Percentiles rank a stretch among this genome's conserved stretches.
These are phyloP conservation scores for Etheostoma cragini DNA, from an alignment of 2,113 vertebrate species.

Conservation along the genomic window DNA sequence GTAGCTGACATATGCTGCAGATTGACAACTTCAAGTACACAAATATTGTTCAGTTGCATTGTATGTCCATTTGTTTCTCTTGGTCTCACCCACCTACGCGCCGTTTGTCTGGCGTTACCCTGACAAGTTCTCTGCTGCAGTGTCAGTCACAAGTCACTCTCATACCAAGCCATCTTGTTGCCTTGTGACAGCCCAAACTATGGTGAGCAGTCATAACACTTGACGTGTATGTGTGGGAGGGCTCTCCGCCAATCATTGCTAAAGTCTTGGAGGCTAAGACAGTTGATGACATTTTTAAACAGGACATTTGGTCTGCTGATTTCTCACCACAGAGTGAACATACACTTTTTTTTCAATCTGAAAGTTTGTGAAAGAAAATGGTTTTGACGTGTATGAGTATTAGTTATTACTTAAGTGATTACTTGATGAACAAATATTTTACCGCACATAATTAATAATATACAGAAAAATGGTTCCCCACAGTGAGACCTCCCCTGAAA, in stretches of 20 bases:
- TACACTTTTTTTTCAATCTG: background rate
- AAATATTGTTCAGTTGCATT: constrained; percentile 22
- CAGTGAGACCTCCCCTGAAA: background rate
- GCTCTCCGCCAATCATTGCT: constrained; percentile 58
- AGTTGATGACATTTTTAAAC: constrained; percentile 25
- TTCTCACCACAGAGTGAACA: constrained; percentile 12
- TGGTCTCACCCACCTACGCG: constrained; percentile 62
- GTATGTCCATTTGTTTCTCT: constrained; percentile 40
- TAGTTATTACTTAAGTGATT: background rate
- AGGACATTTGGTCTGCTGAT: constrained; percentile 17
- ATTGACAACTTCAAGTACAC: constrained; percentile 49
- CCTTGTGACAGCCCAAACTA: constrained; percentile 65
- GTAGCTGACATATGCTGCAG: constrained; percentile 26
- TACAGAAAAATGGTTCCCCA: background rate
- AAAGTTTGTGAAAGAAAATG: background rate
- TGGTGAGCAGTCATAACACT: constrained; percentile 57
- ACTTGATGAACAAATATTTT: background rate
- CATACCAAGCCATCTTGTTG: constrained; percentile 52
- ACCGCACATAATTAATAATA: background rate
- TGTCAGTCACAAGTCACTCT: constrained; percentile 76
- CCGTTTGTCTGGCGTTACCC: constrained; percentile 60
- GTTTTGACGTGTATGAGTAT: background rate
- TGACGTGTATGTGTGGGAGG: constrained; percentile 55
- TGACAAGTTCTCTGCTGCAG: constrained; percentile 69
- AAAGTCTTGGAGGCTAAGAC: constrained; percentile 19